Conservation (phyloP, 2,888 invertebrate genomes). For the Unio delphinus region DNA sequence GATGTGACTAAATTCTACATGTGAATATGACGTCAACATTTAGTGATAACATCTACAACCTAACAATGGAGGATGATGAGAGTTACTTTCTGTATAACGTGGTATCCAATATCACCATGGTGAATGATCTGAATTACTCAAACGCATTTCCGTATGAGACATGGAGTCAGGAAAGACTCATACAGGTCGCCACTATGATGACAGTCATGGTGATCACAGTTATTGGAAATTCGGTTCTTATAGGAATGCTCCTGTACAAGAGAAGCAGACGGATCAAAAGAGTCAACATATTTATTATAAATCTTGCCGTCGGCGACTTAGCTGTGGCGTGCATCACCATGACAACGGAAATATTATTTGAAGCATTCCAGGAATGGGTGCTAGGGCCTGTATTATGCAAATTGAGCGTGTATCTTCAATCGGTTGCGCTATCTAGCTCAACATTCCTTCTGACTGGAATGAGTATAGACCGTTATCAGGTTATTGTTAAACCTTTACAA, state of each 20-base stretch:
- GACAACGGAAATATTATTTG: slow-evolving; percentile 71
- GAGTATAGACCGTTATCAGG: slow-evolving; percentile 71
- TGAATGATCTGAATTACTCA: no score
- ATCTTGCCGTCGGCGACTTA: slow-evolving; percentile 72
- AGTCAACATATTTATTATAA: slow-evolving; percentile 72
- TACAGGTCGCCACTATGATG: slow-evolving; percentile 39
- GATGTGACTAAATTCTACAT: no score
- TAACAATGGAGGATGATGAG: no score
- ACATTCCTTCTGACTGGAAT: slow-evolving; percentile 72
- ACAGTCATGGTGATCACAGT: slow-evolving; percentile 69
- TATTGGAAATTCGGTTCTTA: slow-evolving; percentile 70
- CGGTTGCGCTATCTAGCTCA: slow-evolving; percentile 70
- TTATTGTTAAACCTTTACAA: slow-evolving; percentile 71
- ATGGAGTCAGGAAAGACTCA: slow-evolving; percentile 38
- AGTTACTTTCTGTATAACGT: no score
- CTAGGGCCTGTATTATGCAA: slow-evolving; percentile 71
- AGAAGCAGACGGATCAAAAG: slow-evolving; percentile 60
- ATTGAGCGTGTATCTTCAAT: slow-evolving; percentile 70
- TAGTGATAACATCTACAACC: no score
- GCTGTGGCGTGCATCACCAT: slow-evolving; percentile 71
- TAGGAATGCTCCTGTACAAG: slow-evolving; percentile 65
- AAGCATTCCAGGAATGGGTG: slow-evolving; percentile 72
- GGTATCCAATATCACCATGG: no score
- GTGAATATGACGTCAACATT: no score
- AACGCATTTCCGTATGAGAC: no score